Conservation (phyloP, 2,113 vertebrate species). For the Scomber japonicus region DNA sequence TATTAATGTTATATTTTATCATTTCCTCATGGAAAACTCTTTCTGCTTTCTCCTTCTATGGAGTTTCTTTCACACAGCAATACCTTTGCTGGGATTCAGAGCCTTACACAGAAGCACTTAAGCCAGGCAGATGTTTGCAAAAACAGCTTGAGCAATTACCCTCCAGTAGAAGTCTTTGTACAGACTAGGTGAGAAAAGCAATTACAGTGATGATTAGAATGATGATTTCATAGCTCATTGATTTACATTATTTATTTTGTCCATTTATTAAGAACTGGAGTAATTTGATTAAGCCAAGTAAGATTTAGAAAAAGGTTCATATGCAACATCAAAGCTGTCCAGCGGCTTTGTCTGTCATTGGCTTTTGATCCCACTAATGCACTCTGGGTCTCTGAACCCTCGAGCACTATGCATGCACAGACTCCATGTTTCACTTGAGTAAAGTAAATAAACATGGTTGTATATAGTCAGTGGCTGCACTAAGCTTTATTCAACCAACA, state of each 20-base stretch:
- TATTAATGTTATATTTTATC: not conserved
- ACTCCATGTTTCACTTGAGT: constrained; percentile 18
- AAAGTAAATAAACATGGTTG: constrained; percentile 45
- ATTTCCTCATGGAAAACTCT: too few relatives aligned
- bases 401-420: not conserved
- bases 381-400: constrained; percentile 61
- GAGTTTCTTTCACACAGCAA: not conserved
- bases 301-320: constrained; percentile 1
- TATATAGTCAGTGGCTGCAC: constrained; percentile 7
- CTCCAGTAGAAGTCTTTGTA: not conserved
- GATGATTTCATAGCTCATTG: not conserved
- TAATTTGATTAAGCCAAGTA: not conserved
- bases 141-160: not conserved
- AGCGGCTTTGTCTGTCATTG: constrained; percentile 50
- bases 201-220: not conserved
- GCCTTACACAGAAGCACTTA: not conserved
- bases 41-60: too few relatives aligned
- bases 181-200: not conserved
- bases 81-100: not conserved
- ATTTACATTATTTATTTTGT: not conserved
- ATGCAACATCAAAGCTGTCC: constrained; percentile 8
- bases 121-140: not conserved
- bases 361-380: constrained; percentile 58
- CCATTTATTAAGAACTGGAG: not conserved
- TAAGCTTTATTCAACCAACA: constrained; percentile 23